Conservation (phyloP, 2,888 invertebrate species). For the Amphimallon solstitiale region DNA sequence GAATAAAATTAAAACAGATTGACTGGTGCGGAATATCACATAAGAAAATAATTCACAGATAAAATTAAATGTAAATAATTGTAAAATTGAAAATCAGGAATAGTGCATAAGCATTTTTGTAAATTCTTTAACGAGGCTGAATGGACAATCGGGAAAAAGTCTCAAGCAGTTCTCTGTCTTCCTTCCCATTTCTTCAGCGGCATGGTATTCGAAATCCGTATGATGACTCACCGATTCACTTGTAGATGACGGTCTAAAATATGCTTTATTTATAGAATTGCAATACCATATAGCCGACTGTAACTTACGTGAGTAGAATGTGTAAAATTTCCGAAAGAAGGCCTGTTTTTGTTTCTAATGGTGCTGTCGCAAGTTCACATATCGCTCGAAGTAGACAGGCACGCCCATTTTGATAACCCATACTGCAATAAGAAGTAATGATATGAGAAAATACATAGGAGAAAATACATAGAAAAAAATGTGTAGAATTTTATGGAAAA, state of each 20-base stretch:
- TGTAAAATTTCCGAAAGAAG: constrained; percentile 78
- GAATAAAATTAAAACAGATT: constrained; percentile 27
- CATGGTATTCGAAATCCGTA: constrained; percentile 77
- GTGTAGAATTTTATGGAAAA: too few species aligned
- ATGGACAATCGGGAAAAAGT: constrained; percentile 73
- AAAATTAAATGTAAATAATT: neutral
- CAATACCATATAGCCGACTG: constrained; percentile 35
- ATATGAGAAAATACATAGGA: constrained; percentile 24
- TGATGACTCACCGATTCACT: constrained; percentile 72
- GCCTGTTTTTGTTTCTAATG: constrained; percentile 73
- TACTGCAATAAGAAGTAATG: constrained; percentile 61
- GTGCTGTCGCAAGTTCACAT: constrained; percentile 78
- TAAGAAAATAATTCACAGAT: too few species aligned
- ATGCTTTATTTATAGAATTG: neutral
- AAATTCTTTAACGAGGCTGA: constrained; percentile 70
- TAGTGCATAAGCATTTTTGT: constrained; percentile 54
- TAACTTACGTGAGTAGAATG: constrained; percentile 75
- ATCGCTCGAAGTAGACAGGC: constrained; percentile 79
- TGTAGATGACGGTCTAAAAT: constrained; percentile 75
- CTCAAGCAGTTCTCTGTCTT: constrained; percentile 66
- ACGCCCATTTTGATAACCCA: constrained; percentile 71
- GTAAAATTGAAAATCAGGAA: neutral
- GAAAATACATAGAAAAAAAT: too few species aligned
- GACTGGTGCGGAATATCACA: neutral
- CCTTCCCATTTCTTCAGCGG: constrained; percentile 76